Evolutionary conservation across 2,888 invertebrate genomes (phyloP).

Genomic region (Ophion ellenae): DNA sequence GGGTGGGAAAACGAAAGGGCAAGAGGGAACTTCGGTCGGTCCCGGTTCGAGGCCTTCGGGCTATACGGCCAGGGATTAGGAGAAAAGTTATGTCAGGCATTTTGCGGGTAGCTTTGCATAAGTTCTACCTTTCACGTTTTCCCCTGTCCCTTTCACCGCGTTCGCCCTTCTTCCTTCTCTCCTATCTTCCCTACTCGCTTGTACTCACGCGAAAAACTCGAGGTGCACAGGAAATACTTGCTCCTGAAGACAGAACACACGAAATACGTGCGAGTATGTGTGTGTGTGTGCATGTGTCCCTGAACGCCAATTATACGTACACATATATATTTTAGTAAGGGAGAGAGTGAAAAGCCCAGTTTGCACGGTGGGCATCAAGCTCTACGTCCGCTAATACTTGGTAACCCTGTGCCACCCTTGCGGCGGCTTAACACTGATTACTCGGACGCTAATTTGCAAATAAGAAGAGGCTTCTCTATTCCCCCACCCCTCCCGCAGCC

Average conservation of each 20-base stretch:
- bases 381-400: constrained; percentile 43
- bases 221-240: constrained; percentile 19
- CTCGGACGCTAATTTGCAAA: constrained; percentile 73
- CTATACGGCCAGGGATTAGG: constrained; percentile 76
- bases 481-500: neutral
- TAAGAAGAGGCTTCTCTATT: constrained; percentile 65
- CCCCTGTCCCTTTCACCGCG: constrained; percentile 51
- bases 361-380: constrained; percentile 63
- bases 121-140: constrained; percentile 72
- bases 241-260: constrained; percentile 44
- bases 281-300: neutral
- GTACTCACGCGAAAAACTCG: constrained; percentile 38
- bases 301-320: constrained; percentile 1
- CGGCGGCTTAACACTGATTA: constrained; percentile 74
- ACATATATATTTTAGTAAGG: constrained; percentile 8
- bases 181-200: constrained; percentile 40
- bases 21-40: constrained; percentile 66
- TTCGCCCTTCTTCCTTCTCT: constrained; percentile 34
- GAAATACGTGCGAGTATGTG: neutral
- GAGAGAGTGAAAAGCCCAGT: constrained; percentile 24
- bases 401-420: constrained; percentile 64
- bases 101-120: constrained; percentile 81
- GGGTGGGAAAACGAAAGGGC: constrained; percentile 49
- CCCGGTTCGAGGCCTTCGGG: constrained; percentile 71
- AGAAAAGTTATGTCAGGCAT: constrained; percentile 79